phyloP scores from a whole-genome alignment of 2,888 invertebrate species.

The Platycheirus rosarum region DNA sequence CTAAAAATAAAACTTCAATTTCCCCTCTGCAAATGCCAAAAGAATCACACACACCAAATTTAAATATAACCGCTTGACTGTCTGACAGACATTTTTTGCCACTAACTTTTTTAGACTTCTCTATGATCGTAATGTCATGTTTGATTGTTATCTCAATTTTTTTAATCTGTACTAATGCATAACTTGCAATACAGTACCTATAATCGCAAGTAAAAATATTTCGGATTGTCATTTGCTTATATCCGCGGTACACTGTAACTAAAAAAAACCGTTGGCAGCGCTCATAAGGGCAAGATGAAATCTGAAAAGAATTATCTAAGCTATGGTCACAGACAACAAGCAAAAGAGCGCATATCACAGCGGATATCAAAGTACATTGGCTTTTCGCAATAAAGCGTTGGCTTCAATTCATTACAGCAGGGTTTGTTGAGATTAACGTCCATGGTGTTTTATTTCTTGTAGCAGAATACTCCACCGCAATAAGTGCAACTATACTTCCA shows the following conservation, averaged over 20 bases:
- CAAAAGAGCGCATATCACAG: constrained; percentile 12
- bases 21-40: no score
- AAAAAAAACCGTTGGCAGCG: background rate
- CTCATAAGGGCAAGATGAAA: background rate
- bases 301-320: background rate
- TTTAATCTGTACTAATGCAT: no score
- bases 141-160: no score
- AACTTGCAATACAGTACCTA: no score
- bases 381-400: constrained; percentile 23
- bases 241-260: background rate
- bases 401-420: background rate
- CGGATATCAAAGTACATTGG: constrained; percentile 43
- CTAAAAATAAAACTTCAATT: no score
- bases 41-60: no score
- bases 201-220: no score
- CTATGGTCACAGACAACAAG: background rate
- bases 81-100: no score
- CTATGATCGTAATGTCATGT: no score
- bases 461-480: constrained; percentile 30
- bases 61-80: no score
- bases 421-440: constrained; percentile 18
- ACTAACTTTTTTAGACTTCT: no score
- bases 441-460: background rate
- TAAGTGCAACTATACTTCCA: constrained; percentile 29
- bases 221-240: background rate